phyloP scores from a whole-genome alignment of 2,888 invertebrate species.

The Drosophila phalerata region DNA sequence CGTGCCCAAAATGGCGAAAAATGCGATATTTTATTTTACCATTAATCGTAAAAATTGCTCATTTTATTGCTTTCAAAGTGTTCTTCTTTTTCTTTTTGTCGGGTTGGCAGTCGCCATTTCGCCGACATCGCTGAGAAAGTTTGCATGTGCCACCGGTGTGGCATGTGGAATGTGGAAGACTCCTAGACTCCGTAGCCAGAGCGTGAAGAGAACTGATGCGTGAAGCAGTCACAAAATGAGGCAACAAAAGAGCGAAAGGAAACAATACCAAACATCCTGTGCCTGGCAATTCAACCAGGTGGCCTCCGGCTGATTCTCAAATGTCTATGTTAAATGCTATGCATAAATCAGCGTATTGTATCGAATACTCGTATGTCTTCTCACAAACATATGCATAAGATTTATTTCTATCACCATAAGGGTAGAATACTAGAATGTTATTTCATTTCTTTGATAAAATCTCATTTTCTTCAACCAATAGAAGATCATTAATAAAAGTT shows the following conservation, averaged over 20 bases:
- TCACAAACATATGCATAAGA: neutral
- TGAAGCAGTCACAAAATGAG: constrained; percentile 35
- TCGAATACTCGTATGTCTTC: constrained; percentile 7
- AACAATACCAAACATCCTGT: constrained; percentile 42
- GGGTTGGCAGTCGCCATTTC: neutral
- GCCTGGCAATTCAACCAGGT: constrained; percentile 49
- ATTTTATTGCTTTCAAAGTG: constrained; percentile 72
- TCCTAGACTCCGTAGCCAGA: constrained; percentile 9
- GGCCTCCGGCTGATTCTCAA: constrained; percentile 27
- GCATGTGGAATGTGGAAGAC: neutral
- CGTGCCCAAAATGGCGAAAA: constrained; percentile 24
- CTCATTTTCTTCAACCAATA: constrained; percentile 2
- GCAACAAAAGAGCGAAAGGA: constrained; percentile 16
- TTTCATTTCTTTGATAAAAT: constrained; percentile 3
- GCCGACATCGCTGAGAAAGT: constrained; percentile 48
- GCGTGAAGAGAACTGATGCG: constrained; percentile 43
- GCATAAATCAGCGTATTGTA: constrained; percentile 59
- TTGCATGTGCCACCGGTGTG: constrained; percentile 52
- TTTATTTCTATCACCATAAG: neutral
- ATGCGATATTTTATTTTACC: constrained; percentile 69
- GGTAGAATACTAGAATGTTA: no score
- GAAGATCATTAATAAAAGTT: constrained; percentile 3
- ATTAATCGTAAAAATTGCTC: constrained; percentile 74
- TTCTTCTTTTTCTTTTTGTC: neutral
- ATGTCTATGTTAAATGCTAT: constrained; percentile 46